These are phyloP conservation scores for Limulus polyphemus DNA, from an alignment of 2,888 invertebrate genomes.

Conservation along the genomic window DNA sequence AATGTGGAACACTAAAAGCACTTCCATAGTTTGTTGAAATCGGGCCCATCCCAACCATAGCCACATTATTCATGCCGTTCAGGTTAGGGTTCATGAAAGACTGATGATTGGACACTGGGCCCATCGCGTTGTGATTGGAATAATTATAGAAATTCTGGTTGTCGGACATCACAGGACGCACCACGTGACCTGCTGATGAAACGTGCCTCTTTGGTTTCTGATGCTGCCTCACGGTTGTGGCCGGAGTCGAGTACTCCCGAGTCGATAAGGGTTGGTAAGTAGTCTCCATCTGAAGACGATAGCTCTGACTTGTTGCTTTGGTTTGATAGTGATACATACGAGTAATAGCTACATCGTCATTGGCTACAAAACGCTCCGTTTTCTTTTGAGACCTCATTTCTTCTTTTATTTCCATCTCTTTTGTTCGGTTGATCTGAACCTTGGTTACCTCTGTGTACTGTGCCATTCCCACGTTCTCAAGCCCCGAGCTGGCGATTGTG, in stretches of 20 bases:
- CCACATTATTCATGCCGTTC: background rate
- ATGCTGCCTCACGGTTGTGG: too few relatives aligned
- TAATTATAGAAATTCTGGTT: conserved; percentile 12
- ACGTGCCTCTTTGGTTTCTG: too few relatives aligned
- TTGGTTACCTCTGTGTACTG: conserved; percentile 24
- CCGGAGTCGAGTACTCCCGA: too few relatives aligned
- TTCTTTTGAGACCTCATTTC: conserved; percentile 13
- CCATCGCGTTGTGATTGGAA: conserved; percentile 5
- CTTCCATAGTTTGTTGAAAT: conserved; percentile 14
- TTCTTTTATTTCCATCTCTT: conserved; percentile 20
- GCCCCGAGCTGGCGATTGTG: background rate
- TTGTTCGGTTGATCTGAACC: conserved; percentile 24
- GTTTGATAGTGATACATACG: conserved; percentile 23
- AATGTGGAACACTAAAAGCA: conserved; percentile 22
- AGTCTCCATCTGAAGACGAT: conserved; percentile 23
- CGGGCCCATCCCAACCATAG: conserved; percentile 9
- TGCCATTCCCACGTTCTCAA: conserved; percentile 10
- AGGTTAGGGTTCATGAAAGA: conserved; percentile 10
- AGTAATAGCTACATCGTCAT: conserved; percentile 23
- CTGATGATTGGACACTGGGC: conserved; percentile 8
- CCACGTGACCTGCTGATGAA: conserved; percentile 1
- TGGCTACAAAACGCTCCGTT: conserved; percentile 17
- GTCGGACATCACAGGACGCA: conserved; percentile 7
- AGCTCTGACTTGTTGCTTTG: conserved; percentile 21
- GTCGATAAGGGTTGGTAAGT: conserved; percentile 18